These are phyloP conservation scores for Siphamia tubifer DNA, from an alignment of 2,113 vertebrate genomes.

Conservation along the genomic window DNA sequence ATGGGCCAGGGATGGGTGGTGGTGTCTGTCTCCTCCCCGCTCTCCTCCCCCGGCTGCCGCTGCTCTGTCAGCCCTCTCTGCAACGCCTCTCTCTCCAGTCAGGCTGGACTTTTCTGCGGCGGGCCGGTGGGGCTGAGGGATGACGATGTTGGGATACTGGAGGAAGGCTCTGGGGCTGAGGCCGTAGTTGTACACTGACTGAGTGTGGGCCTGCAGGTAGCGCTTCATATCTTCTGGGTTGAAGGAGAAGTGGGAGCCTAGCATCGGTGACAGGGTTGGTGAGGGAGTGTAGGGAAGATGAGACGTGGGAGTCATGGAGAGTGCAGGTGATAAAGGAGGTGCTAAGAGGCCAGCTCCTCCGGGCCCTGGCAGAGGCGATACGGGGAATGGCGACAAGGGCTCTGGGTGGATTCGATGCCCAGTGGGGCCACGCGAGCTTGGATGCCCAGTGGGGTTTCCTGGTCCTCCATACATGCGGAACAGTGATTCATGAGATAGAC, in stretches of 20 bases:
- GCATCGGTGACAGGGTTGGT: constrained; percentile 90
- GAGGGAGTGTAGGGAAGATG: constrained; percentile 91
- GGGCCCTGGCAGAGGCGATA: constrained; percentile 85
- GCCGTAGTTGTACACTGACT: constrained; percentile 93
- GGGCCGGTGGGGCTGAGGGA: constrained; percentile 87
- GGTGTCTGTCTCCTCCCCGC: constrained; percentile 63
- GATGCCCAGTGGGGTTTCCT: constrained; percentile 61
- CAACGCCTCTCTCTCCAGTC: constrained; percentile 51
- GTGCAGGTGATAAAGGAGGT: constrained; percentile 86
- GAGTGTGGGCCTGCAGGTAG: constrained; percentile 92
- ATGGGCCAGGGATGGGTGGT: constrained; percentile 62
- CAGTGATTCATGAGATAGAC: constrained; percentile 84
- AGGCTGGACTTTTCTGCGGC: constrained; percentile 70
- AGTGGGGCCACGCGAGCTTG: constrained; percentile 68
- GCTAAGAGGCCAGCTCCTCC: constrained; percentile 81
- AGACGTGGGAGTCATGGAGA: constrained; percentile 86
- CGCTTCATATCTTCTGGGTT: constrained; percentile 93
- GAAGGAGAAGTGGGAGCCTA: constrained; percentile 91
- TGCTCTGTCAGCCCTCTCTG: constrained; percentile 50
- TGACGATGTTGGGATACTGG: constrained; percentile 88
- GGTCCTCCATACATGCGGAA: constrained; percentile 86
- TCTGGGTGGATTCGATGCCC: constrained; percentile 85
- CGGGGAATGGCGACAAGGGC: constrained; percentile 87
- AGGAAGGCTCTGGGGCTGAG: constrained; percentile 91
- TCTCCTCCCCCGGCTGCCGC: constrained; percentile 39